Evolutionary conservation across 1,140 invertebrate genomes (phyloP), one percentile per base, ranked within the genome.

Genomic region (Battus philenor): DNA sequence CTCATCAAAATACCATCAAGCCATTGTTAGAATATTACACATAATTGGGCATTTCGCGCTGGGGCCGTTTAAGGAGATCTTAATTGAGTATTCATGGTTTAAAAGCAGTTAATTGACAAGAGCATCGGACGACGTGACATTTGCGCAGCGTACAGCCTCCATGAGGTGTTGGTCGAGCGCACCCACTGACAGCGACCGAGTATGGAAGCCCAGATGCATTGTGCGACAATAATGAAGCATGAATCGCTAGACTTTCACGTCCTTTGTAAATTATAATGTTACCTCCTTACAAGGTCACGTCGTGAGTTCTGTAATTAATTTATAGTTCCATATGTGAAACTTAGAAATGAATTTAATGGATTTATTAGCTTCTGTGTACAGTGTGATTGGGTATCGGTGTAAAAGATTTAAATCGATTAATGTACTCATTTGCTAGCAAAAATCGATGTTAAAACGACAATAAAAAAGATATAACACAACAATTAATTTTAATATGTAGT

Each of bases 71-170:
- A 55, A 16, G 53, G 53, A 20, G 3, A 17, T 41, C 34, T 55
- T 26, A 50, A 55, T 55, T 55, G 53, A 55, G 53, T 55, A 50
- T 55, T 55, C 53, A 55, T 50, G 47, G 53, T 13, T 47, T 31
- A 44, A 50, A 45, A 34, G 11, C 32, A 44, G 26, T 47, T 55
- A 55, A 55, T 55, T 55, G 53, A 55, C 53, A 55, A 49, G 29
- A 41, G 24, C 24, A 41, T 36, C 33, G 39, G 38, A 20, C 38
- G 41, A 44, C 6, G 36, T 49, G 47, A 49, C 47, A 17, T 49
- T 48, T 39, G 20, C 10, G 38, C 24, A n/a, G 33, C 33, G 33
- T 9, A 3, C 9, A 36, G 17, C 33, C 17, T 36, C 12, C 24
- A 9, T 41, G n/a, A 27, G 24, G 38, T 15, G 13, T 16, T 16